These are phyloP conservation scores for Diplodus sargus DNA, from an alignment of 2,797 vertebrate species.

Conservation along the genomic window DNA sequence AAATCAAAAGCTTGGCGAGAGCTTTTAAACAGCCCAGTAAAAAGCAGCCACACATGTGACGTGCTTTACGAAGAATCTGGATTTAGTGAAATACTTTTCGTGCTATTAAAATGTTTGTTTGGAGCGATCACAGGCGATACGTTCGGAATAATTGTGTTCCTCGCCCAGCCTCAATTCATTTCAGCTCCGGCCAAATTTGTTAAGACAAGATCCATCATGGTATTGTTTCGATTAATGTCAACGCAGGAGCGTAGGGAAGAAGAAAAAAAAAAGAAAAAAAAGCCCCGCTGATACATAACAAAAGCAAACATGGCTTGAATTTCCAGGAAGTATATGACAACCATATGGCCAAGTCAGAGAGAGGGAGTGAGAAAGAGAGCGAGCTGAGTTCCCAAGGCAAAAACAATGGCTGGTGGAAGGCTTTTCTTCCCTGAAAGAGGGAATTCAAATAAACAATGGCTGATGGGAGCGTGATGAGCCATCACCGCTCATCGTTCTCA, in stretches of 20 bases:
- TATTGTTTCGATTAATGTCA: conserved; percentile 78
- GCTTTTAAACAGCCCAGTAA: conserved; percentile 49
- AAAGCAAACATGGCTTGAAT: conserved; percentile 74
- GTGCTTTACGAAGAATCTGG: conserved; percentile 58
- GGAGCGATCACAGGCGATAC: conserved; percentile 48
- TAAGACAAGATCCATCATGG: conserved; percentile 62
- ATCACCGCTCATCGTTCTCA: conserved; percentile 43
- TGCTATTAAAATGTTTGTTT: conserved; percentile 49
- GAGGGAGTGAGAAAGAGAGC: conserved; percentile 39
- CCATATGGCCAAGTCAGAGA: conserved; percentile 69
- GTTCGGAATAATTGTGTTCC: conserved; percentile 42
- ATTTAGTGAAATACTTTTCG: conserved; percentile 26
- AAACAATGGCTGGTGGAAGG: conserved; percentile 64
- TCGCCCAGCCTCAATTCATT: conserved; percentile 32
- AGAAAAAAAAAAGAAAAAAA: conserved; percentile 35
- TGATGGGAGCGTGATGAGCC: conserved; percentile 70
- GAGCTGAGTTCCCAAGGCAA: conserved; percentile 57
- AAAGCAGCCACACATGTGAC: conserved; percentile 49
- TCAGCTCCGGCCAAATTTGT: conserved; percentile 45
- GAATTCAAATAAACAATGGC: conserved; percentile 76
- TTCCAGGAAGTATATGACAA: conserved; percentile 76
- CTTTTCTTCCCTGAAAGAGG: conserved; percentile 55
- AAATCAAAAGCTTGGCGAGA: conserved; percentile 57
- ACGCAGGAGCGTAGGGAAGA: conserved; percentile 23
- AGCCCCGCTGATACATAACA: conserved; percentile 38